Base-by-base conservation (phyloP, 2,888 invertebrate species). In the Cheilosia grossa region DNA sequence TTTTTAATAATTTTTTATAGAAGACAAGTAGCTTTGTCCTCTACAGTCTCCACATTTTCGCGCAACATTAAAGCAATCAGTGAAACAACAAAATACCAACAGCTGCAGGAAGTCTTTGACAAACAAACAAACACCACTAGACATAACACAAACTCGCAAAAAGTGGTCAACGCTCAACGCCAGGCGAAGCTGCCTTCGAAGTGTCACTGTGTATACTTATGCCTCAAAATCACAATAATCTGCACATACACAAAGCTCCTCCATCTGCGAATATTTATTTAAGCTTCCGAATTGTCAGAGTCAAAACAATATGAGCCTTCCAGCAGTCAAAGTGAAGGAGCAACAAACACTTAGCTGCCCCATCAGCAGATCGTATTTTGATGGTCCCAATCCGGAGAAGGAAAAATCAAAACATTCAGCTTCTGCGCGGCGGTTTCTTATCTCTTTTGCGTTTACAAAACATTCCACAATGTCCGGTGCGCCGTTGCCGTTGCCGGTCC, bases 201-300 rank as follows among this genome's bases (percentile, higher is more conserved):
- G 33, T 37, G 13, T 37, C 30, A 4, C 9, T 30, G 30, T 30
- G 7, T 30, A 37, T n/a, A n/a, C n/a, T n/a, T n/a, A n/a, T n/a
- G n/a, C n/a, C 2, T 4, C 49, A 19, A 37, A 61, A 61, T 69
- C 77, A 54, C 51, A 77, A 69, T 19, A 59, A 53, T 13, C 10
- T 17, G 9, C 64, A 13, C 1, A 70, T 78, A 78, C 64, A 72
- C 64, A 79, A 64, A 66, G 17, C 27, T 24, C 21, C 42, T 33
- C 21, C 19, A 37, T 69, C 58, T n/a, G 24, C n/a, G 49, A 40
- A 27, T 85, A 81, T 85, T 85, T 85, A 51, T 69, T 81, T 77
- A 81, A 81, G 85, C 85, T 85, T 70, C 85, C 85, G 81, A 81
- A 80, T 75, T 64, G 70, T 44, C 21, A 13, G 54, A 72, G 82